Percentiles rank a stretch among this genome's conserved stretches.
These are phyloP conservation scores for Helicoverpa zea DNA, from an alignment of 1,140 invertebrate species.

Conservation along the genomic window DNA sequence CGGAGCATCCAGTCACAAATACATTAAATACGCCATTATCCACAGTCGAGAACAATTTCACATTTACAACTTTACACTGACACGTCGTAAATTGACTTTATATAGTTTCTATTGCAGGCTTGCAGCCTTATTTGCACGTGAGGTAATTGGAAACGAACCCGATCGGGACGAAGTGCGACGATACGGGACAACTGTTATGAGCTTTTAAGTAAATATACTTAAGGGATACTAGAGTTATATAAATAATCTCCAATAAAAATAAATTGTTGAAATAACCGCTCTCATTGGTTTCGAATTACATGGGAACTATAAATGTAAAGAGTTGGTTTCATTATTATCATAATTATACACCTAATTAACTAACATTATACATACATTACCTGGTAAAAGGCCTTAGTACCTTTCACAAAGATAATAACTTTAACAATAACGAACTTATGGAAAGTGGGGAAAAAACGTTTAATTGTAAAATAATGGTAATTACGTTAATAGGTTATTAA, in stretches of 20 bases:
- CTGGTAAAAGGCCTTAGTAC: no score
- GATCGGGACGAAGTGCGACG: not conserved
- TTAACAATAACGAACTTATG: constrained; percentile 8
- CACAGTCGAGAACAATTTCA: constrained; percentile 72
- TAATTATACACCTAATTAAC: constrained; percentile 38
- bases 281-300: constrained; percentile 4
- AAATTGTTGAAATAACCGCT: not conserved
- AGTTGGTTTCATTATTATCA: not conserved
- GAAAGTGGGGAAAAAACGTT: constrained; percentile 6
- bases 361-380: constrained; percentile 13
- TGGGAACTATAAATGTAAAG: not conserved
- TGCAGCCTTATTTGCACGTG: constrained; percentile 68
- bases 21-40: constrained; percentile 75
- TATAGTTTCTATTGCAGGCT: constrained; percentile 66
- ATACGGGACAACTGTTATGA: not conserved
- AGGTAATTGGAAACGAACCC: constrained; percentile 50
- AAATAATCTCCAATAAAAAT: not conserved
- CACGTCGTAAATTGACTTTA: constrained; percentile 75
- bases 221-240: not conserved
- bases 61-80: constrained; percentile 79
- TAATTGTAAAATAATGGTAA: constrained; percentile 18
- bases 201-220: not conserved
- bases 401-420: not conserved
- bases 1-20: constrained; percentile 66
- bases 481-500: constrained; percentile 28